Base-by-base conservation (phyloP, 2,888 invertebrate species). In the Euspilapteryx auroguttella region DNA sequence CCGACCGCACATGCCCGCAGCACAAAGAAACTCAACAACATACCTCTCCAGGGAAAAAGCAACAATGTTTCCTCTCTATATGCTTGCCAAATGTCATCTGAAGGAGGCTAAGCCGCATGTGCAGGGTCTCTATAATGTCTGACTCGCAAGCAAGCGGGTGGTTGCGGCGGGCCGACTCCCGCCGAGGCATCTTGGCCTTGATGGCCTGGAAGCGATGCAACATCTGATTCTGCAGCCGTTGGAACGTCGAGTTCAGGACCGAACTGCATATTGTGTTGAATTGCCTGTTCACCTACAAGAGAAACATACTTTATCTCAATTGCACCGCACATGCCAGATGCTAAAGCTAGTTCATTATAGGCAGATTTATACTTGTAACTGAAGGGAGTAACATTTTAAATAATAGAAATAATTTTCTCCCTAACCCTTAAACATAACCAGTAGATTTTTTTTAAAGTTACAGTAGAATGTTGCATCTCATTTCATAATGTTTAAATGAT, bases 1-100 rank as follows among this genome's bases (percentile, higher is more conserved):
- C n/a, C n/a, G n/a, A n/a, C n/a, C n/a, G 20, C 20, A 20, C 9
- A 6, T 20, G 6, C 9, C 6, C 20, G 6, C 9, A 11, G 11
- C n/a, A 21, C 15, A 31, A 31, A 25, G 29, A 33, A 22, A 29
- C 30, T 30, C 26, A 22, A 11, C 20, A 33, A 57, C 63, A 78
- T 76, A 91, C 91, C 80, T 92, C 93, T 61, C 94, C 94, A 25
- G 94, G 92, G 53, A 95, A 94, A 64, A 95, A 95, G 66, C 94
- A 94, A 56, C 92, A 92, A 51, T 94, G 89, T 53, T 89, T 91
- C 44, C 90, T 81, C 57, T 94, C 94, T 53, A 95, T 94, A 57
- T 94, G 94, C 66, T 94, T 94, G 28, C 92, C 92, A 73, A 94
- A 93, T 12, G 93, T 89, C 94, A 94, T 94, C 65, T 93, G 92